phyloP scores from a whole-genome alignment of 1,140 invertebrate species.

The Meloidogyne floridensis region DNA sequence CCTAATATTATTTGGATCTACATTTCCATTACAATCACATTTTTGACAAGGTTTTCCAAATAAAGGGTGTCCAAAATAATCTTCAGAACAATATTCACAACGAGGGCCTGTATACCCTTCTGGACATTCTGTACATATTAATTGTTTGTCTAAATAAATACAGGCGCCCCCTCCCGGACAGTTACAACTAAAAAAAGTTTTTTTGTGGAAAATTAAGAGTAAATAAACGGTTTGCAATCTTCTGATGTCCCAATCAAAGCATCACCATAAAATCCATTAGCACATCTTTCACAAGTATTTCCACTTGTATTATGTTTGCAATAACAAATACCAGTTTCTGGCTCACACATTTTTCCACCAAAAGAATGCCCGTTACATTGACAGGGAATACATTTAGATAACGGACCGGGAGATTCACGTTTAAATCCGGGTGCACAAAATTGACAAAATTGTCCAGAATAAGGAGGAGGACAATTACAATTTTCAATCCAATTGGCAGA shows the following conservation, averaged over 20 bases:
- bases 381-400: constrained; percentile 88
- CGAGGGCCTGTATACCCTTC: constrained; percentile 79
- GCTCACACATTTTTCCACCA: constrained; percentile 84
- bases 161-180: constrained; percentile 93
- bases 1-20: constrained; percentile 87
- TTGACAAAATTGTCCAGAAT: constrained; percentile 90
- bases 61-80: constrained; percentile 84
- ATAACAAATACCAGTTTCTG: constrained; percentile 76
- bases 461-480: constrained; percentile 87
- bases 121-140: constrained; percentile 90
- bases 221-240: constrained; percentile 79
- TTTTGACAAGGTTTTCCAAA: constrained; percentile 76
- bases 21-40: constrained; percentile 92
- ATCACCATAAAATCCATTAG: constrained; percentile 90
- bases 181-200: constrained; percentile 70
- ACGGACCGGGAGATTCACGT: constrained; percentile 85
- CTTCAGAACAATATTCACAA: constrained; percentile 90
- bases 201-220: background rate
- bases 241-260: constrained; percentile 80
- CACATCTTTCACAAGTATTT: constrained; percentile 86
- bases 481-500: constrained; percentile 86
- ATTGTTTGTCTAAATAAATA: constrained; percentile 79
- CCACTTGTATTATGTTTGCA: constrained; percentile 52
- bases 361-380: constrained; percentile 86
- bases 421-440: constrained; percentile 89